These are phyloP conservation scores for Diaperis boleti DNA, from an alignment of 2,888 invertebrate species.

Conservation along the genomic window DNA sequence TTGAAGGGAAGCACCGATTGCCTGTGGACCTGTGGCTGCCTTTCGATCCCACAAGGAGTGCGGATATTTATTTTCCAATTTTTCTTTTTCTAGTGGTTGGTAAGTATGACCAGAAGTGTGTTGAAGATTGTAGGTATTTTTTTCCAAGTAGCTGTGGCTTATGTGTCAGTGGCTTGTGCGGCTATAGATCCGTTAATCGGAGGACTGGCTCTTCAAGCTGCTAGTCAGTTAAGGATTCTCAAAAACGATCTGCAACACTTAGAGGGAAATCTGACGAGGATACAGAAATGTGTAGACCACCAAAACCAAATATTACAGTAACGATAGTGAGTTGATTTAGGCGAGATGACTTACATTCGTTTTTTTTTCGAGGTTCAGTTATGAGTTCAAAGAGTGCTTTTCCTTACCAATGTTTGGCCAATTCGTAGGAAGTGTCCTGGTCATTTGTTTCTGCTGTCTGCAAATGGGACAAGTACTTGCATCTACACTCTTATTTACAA, in stretches of 20 bases:
- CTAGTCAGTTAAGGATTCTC: conserved; percentile 4
- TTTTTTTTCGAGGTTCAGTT: background rate
- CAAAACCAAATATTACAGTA: background rate
- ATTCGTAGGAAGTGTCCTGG: conserved; percentile 5
- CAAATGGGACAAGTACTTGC: background rate
- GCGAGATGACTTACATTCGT: background rate
- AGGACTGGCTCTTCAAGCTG: background rate
- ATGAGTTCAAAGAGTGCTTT: background rate
- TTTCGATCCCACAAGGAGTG: background rate
- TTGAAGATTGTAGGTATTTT: too few relatives aligned
- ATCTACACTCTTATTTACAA: background rate
- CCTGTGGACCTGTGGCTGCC: conserved; percentile 20
- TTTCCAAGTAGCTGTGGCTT: conserved; percentile 5
- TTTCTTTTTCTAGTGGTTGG: background rate
- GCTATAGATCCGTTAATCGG: conserved; percentile 14
- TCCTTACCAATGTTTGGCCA: conserved; percentile 1
- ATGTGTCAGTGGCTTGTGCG: conserved; percentile 9
- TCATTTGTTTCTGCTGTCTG: conserved; percentile 15
- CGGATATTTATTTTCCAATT: background rate
- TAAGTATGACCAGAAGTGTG: too few relatives aligned
- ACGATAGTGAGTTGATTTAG: too few relatives aligned
- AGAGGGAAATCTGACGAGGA: background rate
- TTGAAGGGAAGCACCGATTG: background rate
- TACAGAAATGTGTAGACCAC: background rate
- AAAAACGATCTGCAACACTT: conserved; percentile 15